Conservation (phyloP, 2,888 invertebrate genomes). For the Catonia carolina region DNA sequence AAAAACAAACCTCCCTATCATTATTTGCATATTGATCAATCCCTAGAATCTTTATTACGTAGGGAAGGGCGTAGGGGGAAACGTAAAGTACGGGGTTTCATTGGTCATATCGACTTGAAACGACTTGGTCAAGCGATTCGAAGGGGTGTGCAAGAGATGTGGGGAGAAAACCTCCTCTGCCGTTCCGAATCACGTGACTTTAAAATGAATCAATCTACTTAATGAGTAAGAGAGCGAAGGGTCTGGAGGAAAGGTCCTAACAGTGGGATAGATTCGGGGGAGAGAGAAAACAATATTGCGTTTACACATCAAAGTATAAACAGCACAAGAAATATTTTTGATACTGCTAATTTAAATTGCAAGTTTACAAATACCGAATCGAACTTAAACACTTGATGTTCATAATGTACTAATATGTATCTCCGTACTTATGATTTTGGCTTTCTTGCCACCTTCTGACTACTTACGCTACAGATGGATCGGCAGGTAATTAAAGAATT, state of each 20-base stretch:
- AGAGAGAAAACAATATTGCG: slow-evolving; percentile 24
- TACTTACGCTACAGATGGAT: no score
- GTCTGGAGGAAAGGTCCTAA: slow-evolving; percentile 25
- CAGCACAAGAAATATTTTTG: no score
- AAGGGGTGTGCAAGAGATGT: slow-evolving; percentile 13
- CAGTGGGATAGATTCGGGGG: slow-evolving; percentile 20
- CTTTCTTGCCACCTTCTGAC: no score
- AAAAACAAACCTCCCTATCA: slow-evolving; percentile 31
- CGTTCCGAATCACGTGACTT: slow-evolving; percentile 26
- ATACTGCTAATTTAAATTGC: no score
- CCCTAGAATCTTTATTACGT: slow-evolving; percentile 34
- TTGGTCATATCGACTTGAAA: slow-evolving; percentile 23
- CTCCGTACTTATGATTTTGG: no score
- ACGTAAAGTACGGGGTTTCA: slow-evolving; percentile 7
- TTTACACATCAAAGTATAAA: slow-evolving; percentile 13
- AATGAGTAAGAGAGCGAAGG: slow-evolving; percentile 28
- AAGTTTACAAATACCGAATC: no score
- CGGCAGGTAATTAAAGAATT: no score
- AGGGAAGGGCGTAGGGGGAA: slow-evolving; percentile 5
- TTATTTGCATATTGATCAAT: slow-evolving; percentile 35
- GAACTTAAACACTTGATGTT: no score
- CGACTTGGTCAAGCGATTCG: slow-evolving; percentile 20
- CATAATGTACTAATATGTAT: no score
- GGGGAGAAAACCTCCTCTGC: slow-evolving; percentile 6
- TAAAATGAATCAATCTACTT: slow-evolving; percentile 34